Evolutionary conservation across 1,140 invertebrate species (phyloP).

Genomic region (Scaptomyza pallida): DNA sequence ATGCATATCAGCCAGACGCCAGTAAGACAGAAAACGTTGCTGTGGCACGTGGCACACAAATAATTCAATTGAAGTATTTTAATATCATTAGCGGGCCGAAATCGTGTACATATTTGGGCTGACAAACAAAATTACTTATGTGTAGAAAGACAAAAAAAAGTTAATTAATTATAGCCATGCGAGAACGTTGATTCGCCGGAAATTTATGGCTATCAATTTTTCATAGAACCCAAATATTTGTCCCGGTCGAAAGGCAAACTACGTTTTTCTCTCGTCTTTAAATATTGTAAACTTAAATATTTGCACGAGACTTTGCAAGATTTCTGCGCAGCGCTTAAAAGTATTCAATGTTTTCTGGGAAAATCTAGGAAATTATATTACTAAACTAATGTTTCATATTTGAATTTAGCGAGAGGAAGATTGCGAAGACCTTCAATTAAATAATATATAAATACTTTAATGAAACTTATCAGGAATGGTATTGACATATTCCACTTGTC

Average conservation of each 20-base stretch:
- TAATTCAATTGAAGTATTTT: slow-evolving; percentile 68
- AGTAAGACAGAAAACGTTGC: slow-evolving; percentile 31
- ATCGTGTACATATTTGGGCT: slow-evolving; percentile 43
- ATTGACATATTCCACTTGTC: slow-evolving; percentile 6
- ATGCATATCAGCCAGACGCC: slow-evolving; percentile 36
- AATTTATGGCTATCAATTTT: slow-evolving; percentile 69
- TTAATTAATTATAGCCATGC: slow-evolving; percentile 70
- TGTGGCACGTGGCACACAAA: slow-evolving; percentile 67
- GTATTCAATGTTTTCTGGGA: slow-evolving; percentile 32
- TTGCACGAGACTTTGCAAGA: slow-evolving; percentile 23
- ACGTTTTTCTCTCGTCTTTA: slow-evolving; percentile 25
- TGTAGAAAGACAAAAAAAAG: slow-evolving; percentile 9
- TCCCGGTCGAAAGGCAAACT: slow-evolving; percentile 38
- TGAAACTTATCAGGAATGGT: too few relatives aligned
- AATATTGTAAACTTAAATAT: slow-evolving; percentile 64
- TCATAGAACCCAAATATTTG: slow-evolving; percentile 69
- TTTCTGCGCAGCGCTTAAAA: slow-evolving; percentile 20
- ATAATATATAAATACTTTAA: too few relatives aligned
- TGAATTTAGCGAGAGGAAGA: too few relatives aligned
- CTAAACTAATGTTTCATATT: too few relatives aligned
- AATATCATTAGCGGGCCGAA: slow-evolving; percentile 60
- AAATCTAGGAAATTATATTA: too few relatives aligned
- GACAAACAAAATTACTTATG: slow-evolving; percentile 5
- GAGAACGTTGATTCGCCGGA: slow-evolving; percentile 54
- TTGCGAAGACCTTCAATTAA: too few relatives aligned